Percentiles rank a stretch among this genome's conserved stretches.
Conservation (phyloP, 2,113 vertebrate genomes). For the Motacilla tschutschensis region DNA sequence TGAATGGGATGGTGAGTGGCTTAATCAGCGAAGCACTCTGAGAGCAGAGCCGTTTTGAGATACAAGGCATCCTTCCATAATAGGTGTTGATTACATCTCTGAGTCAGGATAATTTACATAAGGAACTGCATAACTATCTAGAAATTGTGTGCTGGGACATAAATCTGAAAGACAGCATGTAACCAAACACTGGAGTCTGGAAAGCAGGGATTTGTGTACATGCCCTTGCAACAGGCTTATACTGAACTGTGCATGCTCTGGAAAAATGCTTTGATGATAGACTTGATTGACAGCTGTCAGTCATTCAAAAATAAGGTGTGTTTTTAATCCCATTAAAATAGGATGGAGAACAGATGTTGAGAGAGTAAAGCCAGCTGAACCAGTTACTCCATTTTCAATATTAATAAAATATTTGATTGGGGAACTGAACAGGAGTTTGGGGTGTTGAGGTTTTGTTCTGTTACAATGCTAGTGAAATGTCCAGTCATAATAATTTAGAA, state of each 20-base stretch:
- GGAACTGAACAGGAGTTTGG: not conserved
- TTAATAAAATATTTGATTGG: not conserved
- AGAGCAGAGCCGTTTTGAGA: not conserved
- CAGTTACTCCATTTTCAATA: not conserved
- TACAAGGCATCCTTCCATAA: not conserved
- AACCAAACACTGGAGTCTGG: not conserved
- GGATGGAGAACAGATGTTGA: not conserved
- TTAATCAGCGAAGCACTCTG: not conserved
- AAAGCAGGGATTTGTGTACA: not conserved
- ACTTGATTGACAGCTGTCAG: not conserved
- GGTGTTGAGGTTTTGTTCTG: not conserved
- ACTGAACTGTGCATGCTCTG: not conserved
- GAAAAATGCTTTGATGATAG: not conserved
- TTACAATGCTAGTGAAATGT: not conserved
- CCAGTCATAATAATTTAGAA: not conserved
- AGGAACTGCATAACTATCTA: not conserved
- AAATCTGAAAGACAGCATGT: not conserved
- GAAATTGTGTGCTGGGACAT: not conserved
- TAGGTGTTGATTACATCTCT: not conserved
- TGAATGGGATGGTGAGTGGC: not conserved
- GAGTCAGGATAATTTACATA: not conserved
- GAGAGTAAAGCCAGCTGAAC: not conserved
- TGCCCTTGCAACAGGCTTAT: accelerated
- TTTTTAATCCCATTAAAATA: not conserved
- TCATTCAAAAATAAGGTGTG: not conserved